A percentile compares a stretch with the other conserved stretches of the same genome.
Conservation (phyloP, 2,113 vertebrate species). For the Lepus americanus region DNA sequence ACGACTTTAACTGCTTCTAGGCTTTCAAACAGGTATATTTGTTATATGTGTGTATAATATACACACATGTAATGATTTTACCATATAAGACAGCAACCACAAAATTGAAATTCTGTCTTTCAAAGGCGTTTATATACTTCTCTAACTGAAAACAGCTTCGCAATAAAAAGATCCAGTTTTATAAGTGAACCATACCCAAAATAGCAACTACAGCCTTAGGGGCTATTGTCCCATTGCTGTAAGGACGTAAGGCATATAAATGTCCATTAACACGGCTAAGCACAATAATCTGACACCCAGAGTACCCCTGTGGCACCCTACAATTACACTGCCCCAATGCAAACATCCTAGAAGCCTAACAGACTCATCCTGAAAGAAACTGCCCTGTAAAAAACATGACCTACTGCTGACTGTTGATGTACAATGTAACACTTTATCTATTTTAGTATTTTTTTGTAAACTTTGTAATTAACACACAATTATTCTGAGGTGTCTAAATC, state of each 20-base stretch:
- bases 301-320: slow-evolving; percentile 7
- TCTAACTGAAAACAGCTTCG: slow-evolving; percentile 85
- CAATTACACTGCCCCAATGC: slow-evolving; percentile 55
- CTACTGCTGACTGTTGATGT: background rate
- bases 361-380: slow-evolving; percentile 62
- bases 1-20: slow-evolving; percentile 50
- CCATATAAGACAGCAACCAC: slow-evolving; percentile 81
- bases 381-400: background rate
- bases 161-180: slow-evolving; percentile 85
- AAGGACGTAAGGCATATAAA: slow-evolving; percentile 77
- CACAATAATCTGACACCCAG: slow-evolving; percentile 74
- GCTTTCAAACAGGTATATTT: slow-evolving; percentile 39
- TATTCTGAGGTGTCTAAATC: too few relatives aligned
- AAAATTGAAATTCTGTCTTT: slow-evolving; percentile 85
- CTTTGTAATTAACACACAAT: too few relatives aligned
- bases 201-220: slow-evolving; percentile 83
- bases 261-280: slow-evolving; percentile 70
- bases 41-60: background rate
- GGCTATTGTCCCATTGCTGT: slow-evolving; percentile 73
- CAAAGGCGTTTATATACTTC: slow-evolving; percentile 81
- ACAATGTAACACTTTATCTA: too few relatives aligned
- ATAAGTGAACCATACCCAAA: slow-evolving; percentile 80
- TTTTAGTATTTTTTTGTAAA: too few relatives aligned
- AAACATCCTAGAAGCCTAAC: slow-evolving; percentile 69
- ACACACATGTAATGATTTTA: slow-evolving; percentile 72